Conservation (phyloP, 1,140 invertebrate genomes). For the Bilobella aurantiaca region DNA sequence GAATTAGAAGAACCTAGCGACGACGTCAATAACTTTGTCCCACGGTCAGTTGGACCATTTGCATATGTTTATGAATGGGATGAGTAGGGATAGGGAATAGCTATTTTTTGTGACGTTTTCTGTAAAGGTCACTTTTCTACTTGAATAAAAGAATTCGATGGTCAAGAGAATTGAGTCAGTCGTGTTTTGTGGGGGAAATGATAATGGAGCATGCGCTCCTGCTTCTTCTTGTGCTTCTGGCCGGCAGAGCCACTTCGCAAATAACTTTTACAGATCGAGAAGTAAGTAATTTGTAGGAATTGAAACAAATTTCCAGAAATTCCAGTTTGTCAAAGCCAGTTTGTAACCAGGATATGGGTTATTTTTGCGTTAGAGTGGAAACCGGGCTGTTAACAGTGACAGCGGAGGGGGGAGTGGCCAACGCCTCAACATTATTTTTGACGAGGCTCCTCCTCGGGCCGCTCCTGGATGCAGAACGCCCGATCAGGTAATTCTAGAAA, state of each 20-base stretch:
- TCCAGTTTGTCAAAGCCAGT: too few relatives aligned
- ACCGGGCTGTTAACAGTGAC: not conserved
- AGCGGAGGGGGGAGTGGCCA: not conserved
- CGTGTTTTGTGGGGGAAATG: too few relatives aligned
- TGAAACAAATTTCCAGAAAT: not conserved
- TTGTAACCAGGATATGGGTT: too few relatives aligned
- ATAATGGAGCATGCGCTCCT: too few relatives aligned
- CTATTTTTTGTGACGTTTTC: not conserved
- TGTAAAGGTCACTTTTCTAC: not conserved
- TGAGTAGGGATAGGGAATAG: not conserved
- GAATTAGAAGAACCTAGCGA: too few relatives aligned
- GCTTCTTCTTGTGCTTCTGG: not conserved
- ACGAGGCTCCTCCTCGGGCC: constrained; percentile 16
- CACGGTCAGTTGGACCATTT: not conserved
- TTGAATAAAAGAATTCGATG: too few relatives aligned
- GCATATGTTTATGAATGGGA: not conserved
- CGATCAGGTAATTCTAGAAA: constrained; percentile 17
- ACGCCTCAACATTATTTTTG: constrained; percentile 23
- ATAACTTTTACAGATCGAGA: not conserved
- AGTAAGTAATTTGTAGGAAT: not conserved
- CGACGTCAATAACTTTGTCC: too few relatives aligned
- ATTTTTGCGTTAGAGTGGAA: not conserved
- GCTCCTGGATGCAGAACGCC: constrained; percentile 23
- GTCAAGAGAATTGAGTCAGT: too few relatives aligned
- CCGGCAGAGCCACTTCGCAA: not conserved